Evolutionary conservation across 2,888 invertebrate genomes (phyloP).

Genomic region (Anoplius nigerrimus): DNA sequence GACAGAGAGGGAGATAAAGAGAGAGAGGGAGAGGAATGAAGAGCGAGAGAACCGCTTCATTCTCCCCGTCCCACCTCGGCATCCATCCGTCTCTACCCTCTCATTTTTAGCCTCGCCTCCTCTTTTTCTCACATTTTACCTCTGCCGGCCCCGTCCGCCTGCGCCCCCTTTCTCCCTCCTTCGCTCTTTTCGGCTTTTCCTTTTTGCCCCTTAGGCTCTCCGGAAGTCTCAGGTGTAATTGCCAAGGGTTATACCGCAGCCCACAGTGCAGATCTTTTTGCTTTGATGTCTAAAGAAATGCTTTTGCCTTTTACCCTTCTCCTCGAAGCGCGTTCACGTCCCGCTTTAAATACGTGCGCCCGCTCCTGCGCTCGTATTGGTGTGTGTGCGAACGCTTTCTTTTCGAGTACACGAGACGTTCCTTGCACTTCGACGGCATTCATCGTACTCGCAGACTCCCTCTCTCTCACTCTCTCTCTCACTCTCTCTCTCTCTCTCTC

Average conservation of each 20-base stretch:
- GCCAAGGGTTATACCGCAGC: constrained; percentile 42
- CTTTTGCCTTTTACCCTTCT: constrained; percentile 16
- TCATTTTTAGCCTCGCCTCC: no score
- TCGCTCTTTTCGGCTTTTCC: constrained; percentile 5
- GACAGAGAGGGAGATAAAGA: neutral
- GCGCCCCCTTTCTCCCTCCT: constrained; percentile 1
- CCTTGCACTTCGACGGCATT: no score
- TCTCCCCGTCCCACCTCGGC: no score
- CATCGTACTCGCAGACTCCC: neutral
- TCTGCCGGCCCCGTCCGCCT: neutral
- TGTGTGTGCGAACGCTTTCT: constrained; percentile 1
- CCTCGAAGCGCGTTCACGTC: no score
- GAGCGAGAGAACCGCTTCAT: neutral
- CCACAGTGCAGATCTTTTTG: constrained; percentile 43
- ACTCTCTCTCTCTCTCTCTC: neutral
- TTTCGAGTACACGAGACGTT: no score
- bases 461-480: neutral
- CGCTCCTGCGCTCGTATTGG: constrained; percentile 6
- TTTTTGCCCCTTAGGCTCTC: neutral
- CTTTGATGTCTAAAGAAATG: constrained; percentile 60
- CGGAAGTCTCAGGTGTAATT: constrained; percentile 49
- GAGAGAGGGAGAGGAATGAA: constrained; percentile 11
- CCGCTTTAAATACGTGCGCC: neutral
- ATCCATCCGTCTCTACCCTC: no score
- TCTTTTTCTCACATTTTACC: neutral